Conservation (phyloP, 1,140 invertebrate species). For the Drosophila pruinosa region DNA sequence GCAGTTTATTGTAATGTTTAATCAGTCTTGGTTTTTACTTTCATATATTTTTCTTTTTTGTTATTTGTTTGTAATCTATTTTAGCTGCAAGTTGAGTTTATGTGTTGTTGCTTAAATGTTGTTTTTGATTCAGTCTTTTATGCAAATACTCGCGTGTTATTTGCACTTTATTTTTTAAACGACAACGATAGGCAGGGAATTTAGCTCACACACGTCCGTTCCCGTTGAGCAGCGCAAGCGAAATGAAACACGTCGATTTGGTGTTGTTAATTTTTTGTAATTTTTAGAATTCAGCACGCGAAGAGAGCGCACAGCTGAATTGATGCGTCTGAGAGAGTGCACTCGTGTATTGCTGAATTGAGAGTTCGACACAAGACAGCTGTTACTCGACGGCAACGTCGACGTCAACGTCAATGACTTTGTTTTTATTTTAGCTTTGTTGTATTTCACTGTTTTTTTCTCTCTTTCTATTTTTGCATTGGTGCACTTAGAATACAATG, state of each 20-base stretch:
- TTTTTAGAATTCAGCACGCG: slow-evolving; percentile 17
- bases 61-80: slow-evolving; percentile 55
- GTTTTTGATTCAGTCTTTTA: slow-evolving; percentile 53
- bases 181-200: slow-evolving; percentile 31
- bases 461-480: neutral
- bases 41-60: too few relatives aligned
- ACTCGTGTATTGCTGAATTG: slow-evolving; percentile 14
- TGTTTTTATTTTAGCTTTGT: slow-evolving; percentile 21
- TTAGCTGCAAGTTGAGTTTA: slow-evolving; percentile 54
- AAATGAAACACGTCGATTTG: slow-evolving; percentile 38
- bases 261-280: slow-evolving; percentile 16
- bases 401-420: slow-evolving; percentile 15
- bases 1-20: slow-evolving; percentile 66
- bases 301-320: slow-evolving; percentile 26
- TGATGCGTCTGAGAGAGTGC: neutral
- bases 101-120: slow-evolving; percentile 55
- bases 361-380: slow-evolving; percentile 34
- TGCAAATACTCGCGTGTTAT: slow-evolving; percentile 42
- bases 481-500: neutral
- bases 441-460: slow-evolving; percentile 24
- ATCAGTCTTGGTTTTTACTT: slow-evolving; percentile 64
- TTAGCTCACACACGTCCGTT: slow-evolving; percentile 56
- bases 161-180: slow-evolving; percentile 38
- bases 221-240: slow-evolving; percentile 62
- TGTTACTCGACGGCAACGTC: slow-evolving; percentile 39